phyloP scores from a whole-genome alignment of 2,113 vertebrate species.

The Neopipo cinnamomea region DNA sequence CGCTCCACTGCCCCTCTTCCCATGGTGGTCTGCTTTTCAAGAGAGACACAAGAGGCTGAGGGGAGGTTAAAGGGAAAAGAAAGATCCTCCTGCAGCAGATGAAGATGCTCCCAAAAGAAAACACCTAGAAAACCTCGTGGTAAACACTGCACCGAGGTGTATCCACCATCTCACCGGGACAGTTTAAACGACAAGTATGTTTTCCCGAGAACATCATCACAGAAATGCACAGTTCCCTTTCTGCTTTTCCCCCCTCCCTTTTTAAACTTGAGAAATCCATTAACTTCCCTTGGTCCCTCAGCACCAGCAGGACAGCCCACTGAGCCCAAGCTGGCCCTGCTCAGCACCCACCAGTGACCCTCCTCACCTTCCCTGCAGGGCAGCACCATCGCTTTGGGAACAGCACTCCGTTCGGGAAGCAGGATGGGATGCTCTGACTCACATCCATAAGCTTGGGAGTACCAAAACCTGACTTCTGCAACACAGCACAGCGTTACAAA shows the following conservation, averaged over 20 bases:
- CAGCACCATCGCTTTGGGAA: not conserved
- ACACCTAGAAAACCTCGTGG: rapidly evolving
- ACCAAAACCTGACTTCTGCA: not conserved
- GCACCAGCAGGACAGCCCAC: not conserved
- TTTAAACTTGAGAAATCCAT: not conserved
- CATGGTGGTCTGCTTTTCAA: not conserved
- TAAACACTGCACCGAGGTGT: not conserved
- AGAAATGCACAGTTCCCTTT: not conserved
- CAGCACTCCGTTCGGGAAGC: too few species aligned
- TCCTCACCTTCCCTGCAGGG: not conserved
- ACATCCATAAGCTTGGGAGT: rapidly evolving
- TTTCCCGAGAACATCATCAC: rapidly evolving
- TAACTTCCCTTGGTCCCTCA: not conserved
- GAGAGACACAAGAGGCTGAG: not conserved
- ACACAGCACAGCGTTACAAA: not conserved
- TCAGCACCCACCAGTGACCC: not conserved
- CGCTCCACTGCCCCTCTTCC: not conserved
- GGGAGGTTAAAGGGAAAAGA: not conserved
- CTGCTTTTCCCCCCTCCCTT: not conserved
- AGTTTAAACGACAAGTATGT: not conserved
- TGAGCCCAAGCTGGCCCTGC: rapidly evolving
- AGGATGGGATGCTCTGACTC: not conserved
- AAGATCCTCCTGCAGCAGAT: not conserved
- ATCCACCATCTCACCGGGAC: not conserved
- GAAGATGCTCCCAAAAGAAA: not conserved